Evolutionary conservation across 1,140 invertebrate genomes (phyloP).

Genomic region (Trichoplusia ni): DNA sequence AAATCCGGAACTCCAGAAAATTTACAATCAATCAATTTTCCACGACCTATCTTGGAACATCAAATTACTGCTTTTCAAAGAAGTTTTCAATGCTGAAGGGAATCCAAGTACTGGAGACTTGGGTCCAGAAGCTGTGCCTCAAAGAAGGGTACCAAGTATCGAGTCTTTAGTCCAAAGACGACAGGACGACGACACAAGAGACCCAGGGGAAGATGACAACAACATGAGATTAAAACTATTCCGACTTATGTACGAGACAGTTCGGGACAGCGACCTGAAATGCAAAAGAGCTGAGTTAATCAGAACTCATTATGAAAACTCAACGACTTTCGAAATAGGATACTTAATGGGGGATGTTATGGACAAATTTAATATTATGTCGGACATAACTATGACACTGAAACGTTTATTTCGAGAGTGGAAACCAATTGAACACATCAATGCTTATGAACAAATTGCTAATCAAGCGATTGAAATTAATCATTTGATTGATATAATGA

Average conservation of each 20-base stretch:
- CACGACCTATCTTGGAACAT: conserved; percentile 52
- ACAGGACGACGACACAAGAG: not conserved
- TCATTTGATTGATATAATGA: conserved; percentile 52
- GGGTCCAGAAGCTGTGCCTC: no score
- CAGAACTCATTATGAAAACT: conserved; percentile 52
- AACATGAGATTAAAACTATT: conserved; percentile 67
- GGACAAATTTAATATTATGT: conserved; percentile 57
- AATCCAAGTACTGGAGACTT: not conserved
- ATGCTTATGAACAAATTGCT: conserved; percentile 68
- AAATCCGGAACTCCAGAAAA: no score
- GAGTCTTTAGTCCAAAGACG: not conserved
- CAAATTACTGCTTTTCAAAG: conserved; percentile 44
- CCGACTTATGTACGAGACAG: conserved; percentile 63
- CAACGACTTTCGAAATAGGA: conserved; percentile 56
- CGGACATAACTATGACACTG: conserved; percentile 51
- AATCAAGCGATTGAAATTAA: conserved; percentile 63
- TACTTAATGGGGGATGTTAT: conserved; percentile 63
- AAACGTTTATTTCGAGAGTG: conserved; percentile 52
- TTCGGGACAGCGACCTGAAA: conserved; percentile 61
- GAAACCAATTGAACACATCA: conserved; percentile 68
- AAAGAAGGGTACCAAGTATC: conserved; percentile 18
- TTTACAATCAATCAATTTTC: conserved; percentile 11
- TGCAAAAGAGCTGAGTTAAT: conserved; percentile 58
- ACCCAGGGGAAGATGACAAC: conserved; percentile 42
- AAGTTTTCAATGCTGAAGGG: not conserved